Conservation (phyloP, 2,113 vertebrate species). For the Barnardius zonarius region DNA sequence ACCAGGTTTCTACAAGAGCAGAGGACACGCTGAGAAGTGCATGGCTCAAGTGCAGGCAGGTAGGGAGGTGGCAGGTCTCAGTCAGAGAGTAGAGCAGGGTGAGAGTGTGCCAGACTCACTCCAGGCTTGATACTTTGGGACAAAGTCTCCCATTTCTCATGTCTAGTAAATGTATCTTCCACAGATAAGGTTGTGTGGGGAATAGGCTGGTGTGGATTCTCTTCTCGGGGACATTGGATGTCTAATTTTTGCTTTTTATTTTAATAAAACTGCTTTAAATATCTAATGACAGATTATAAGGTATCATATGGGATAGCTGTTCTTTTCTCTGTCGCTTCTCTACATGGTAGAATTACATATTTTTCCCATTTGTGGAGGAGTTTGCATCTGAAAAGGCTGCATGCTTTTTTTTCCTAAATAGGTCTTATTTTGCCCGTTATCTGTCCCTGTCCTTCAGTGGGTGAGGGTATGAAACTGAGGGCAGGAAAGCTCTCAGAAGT, state of each 20-base stretch:
- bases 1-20: background rate
- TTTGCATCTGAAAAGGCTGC: background rate
- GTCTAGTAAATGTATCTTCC: background rate
- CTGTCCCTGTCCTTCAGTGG: background rate
- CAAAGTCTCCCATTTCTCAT: background rate
- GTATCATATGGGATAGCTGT: background rate
- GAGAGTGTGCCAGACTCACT: background rate
- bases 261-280: slow-evolving; percentile 20
- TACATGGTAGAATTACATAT: background rate
- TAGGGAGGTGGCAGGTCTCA: background rate
- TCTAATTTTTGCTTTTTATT: background rate
- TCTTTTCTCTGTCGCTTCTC: background rate
- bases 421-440: background rate
- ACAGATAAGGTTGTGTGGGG: background rate
- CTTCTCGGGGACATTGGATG: background rate
- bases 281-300: background rate
- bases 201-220: background rate
- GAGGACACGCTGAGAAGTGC: background rate
- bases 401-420: background rate
- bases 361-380: background rate
- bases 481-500: background rate
- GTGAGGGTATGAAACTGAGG: background rate
- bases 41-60: accelerated
- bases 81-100: background rate
- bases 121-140: background rate